Percentiles rank a stretch among this genome's conserved stretches.
Conservation (phyloP, 2,113 vertebrate genomes). For the Lynx canadensis region DNA sequence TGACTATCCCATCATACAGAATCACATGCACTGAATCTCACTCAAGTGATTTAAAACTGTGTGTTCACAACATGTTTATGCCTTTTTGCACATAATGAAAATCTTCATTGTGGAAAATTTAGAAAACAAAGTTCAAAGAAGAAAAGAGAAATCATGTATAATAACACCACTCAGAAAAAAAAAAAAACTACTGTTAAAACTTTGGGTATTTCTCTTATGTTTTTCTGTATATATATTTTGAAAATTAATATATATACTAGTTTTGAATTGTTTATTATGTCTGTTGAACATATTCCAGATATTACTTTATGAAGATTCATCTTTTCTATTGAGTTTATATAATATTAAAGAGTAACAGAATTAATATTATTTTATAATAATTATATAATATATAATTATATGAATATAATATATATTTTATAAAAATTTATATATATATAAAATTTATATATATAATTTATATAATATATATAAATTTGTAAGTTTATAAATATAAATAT, state of each 20-base stretch:
- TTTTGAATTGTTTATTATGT: slow-evolving; percentile 7
- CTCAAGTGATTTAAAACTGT: background rate
- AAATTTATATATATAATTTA: too few relatives aligned
- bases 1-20: background rate
- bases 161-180: background rate
- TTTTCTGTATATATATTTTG: background rate
- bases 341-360: background rate
- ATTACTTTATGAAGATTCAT: slow-evolving; percentile 12
- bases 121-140: background rate
- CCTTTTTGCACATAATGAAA: slow-evolving; percentile 6
- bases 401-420: too few relatives aligned
- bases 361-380: background rate
- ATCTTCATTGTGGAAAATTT: background rate
- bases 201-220: background rate
- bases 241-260: background rate
- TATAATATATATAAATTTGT: too few relatives aligned
- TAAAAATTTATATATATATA: too few relatives aligned
- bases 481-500: too few relatives aligned
- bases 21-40: background rate
- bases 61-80: background rate
- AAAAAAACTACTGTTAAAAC: background rate
- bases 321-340: background rate
- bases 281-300: background rate
- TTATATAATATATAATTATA: background rate
- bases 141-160: background rate